A percentile compares a stretch with the other conserved stretches of the same genome.
phyloP scores from a whole-genome alignment of 2,888 invertebrate species.

The Philaethria dido region DNA sequence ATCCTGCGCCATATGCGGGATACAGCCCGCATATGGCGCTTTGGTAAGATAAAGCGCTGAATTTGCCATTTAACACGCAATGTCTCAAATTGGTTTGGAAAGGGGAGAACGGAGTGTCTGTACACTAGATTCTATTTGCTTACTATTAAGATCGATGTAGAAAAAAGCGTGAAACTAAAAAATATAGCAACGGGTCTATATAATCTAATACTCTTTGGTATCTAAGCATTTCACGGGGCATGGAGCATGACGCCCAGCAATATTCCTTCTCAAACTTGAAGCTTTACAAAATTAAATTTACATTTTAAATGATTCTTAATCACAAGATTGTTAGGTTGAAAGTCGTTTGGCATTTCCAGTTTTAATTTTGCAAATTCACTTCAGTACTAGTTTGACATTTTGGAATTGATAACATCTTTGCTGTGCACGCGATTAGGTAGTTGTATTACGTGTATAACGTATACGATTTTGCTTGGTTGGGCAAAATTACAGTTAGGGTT shows the following conservation, averaged over 20 bases:
- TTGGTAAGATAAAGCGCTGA: too few species aligned
- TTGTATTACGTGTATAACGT: slow-evolving; percentile 39
- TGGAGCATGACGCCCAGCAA: slow-evolving; percentile 44
- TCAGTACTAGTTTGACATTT: slow-evolving; percentile 46
- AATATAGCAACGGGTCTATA: neutral
- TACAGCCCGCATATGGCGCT: too few species aligned
- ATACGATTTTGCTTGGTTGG: slow-evolving; percentile 34
- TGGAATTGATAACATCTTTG: slow-evolving; percentile 48
- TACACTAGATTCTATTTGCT: neutral
- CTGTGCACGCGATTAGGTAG: slow-evolving; percentile 44
- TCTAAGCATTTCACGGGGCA: slow-evolving; percentile 43
- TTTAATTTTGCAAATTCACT: slow-evolving; percentile 30
- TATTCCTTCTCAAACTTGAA: slow-evolving; percentile 46
- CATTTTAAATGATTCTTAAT: slow-evolving; percentile 18
- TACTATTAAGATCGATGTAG: too few species aligned
- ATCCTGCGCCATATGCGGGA: too few species aligned
- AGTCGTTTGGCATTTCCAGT: slow-evolving; percentile 43
- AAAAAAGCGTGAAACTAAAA: too few species aligned
- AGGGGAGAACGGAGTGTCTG: too few species aligned
- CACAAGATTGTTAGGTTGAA: neutral
- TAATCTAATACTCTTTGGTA: slow-evolving; percentile 40
- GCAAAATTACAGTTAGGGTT: slow-evolving; percentile 1
- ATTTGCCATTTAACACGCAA: too few species aligned
- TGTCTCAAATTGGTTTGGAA: too few species aligned
- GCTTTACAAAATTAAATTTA: slow-evolving; percentile 29